These are phyloP conservation scores for Tortricodes alternella DNA, from an alignment of 2,888 invertebrate species.

Conservation along the genomic window DNA sequence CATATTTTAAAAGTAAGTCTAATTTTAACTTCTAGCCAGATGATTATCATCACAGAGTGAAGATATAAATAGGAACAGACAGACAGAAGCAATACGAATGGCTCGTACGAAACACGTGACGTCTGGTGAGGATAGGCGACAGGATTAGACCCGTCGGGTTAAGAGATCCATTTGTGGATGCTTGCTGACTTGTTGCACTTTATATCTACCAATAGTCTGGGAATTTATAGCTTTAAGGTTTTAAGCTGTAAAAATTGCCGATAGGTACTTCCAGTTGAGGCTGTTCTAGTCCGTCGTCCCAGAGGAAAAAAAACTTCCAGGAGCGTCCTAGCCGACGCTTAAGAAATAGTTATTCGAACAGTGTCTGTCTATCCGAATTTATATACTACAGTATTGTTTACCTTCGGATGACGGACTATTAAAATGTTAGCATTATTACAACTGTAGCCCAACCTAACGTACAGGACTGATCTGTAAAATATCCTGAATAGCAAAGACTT, in stretches of 20 bases:
- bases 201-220: background rate
- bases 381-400: too few species aligned
- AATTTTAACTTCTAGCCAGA: background rate
- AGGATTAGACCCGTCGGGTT: slow-evolving; percentile 7
- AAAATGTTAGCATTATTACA: too few species aligned
- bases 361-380: too few species aligned
- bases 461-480: too few species aligned
- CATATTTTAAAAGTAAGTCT: background rate
- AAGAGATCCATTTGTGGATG: background rate
- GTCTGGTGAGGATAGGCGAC: slow-evolving; percentile 5
- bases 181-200: slow-evolving; percentile 1
- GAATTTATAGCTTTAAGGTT: background rate
- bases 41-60: background rate
- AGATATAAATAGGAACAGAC: slow-evolving; percentile 14
- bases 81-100: slow-evolving; percentile 14
- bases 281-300: too few species aligned
- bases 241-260: too few species aligned
- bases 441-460: too few species aligned
- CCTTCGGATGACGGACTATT: too few species aligned
- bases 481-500: too few species aligned
- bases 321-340: too few species aligned
- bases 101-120: background rate
- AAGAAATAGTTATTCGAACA: too few species aligned
- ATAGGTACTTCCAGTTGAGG: background rate
- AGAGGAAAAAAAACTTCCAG: too few species aligned